Conservation (phyloP, 2,888 invertebrate species). For the Ommatoiulus sabulosus region DNA sequence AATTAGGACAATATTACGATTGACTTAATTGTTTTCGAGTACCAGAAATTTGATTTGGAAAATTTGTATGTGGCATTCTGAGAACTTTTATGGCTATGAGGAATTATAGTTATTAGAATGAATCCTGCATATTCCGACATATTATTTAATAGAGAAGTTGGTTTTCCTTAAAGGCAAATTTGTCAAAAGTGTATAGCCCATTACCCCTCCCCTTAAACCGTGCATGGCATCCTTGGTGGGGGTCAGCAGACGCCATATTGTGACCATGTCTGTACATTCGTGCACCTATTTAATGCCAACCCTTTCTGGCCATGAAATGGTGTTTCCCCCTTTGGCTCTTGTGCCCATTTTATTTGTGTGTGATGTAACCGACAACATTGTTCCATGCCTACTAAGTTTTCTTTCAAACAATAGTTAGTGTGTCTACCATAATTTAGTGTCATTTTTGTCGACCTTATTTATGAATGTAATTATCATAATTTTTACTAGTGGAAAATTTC, state of each 20-base stretch:
- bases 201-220: constrained; percentile 25
- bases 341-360: constrained; percentile 25
- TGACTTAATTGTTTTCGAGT: not conserved
- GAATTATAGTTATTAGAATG: not conserved
- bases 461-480: constrained; percentile 54
- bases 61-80: not conserved
- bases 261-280: constrained; percentile 31
- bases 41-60: not conserved
- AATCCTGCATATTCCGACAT: not conserved
- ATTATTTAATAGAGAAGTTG: constrained; percentile 33
- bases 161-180: constrained; percentile 24
- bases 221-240: not conserved
- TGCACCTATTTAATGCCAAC: constrained; percentile 29
- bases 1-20: too few species aligned
- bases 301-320: constrained; percentile 18
- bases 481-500: constrained; percentile 47
- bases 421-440: constrained; percentile 49
- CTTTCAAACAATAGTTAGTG: constrained; percentile 49
- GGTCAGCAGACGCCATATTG: constrained; percentile 48
- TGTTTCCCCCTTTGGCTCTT: constrained; percentile 37
- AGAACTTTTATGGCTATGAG: not conserved
- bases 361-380: constrained; percentile 50
- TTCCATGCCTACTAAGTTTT: constrained; percentile 41
- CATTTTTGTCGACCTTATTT: constrained; percentile 49
- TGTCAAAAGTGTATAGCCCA: constrained; percentile 6